These are phyloP conservation scores for Desmodus rotundus DNA, from an alignment of 2,113 vertebrate genomes.

Conservation along the genomic window DNA sequence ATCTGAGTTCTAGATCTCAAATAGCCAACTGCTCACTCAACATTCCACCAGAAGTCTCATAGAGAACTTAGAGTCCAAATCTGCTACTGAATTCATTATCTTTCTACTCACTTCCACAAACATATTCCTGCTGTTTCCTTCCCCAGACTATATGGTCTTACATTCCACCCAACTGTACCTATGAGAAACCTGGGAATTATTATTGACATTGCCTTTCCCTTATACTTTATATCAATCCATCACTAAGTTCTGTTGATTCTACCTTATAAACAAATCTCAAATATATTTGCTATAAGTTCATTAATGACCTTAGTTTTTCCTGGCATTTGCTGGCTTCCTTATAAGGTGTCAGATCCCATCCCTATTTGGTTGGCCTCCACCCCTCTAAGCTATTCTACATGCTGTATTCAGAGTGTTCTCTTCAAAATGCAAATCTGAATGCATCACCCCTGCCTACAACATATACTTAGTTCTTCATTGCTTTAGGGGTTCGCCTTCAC, in stretches of 20 bases:
- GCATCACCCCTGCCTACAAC: not conserved
- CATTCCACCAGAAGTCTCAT: not conserved
- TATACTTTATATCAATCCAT: not conserved
- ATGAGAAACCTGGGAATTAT: not conserved
- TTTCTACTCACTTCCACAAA: not conserved
- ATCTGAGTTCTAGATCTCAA: not conserved
- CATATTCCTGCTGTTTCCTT: not conserved
- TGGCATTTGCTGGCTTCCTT: not conserved
- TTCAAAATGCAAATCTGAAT: conserved; percentile 13
- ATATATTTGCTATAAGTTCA: not conserved
- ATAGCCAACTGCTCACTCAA: not conserved
- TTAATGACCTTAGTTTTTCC: not conserved
- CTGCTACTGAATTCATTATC: not conserved
- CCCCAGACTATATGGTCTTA: not conserved
- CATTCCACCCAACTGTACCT: not conserved
- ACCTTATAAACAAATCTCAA: not conserved
- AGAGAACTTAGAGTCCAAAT: not conserved
- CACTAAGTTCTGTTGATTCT: not conserved
- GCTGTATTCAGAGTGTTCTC: not conserved
- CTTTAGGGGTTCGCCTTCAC: not conserved
- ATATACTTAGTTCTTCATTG: not conserved
- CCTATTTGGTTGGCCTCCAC: not conserved
- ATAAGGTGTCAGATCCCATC: not conserved
- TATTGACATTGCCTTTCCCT: not conserved
- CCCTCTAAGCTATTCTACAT: not conserved